Base-by-base conservation (phyloP, 1,140 invertebrate species). In the Hydropsyche tenuis region DNA sequence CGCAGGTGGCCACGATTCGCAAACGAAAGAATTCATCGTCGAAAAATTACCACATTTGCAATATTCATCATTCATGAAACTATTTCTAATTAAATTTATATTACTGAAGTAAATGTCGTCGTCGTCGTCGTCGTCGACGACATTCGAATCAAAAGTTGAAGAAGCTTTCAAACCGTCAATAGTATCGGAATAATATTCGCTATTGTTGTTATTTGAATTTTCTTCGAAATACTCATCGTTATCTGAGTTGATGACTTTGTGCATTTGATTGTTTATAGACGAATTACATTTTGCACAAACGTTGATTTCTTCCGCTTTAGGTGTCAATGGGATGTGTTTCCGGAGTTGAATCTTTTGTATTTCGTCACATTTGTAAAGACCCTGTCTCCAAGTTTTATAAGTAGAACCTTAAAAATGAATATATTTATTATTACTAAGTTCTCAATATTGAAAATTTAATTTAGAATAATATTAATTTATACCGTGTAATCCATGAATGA, bases 311-410 rank as follows among this genome's bases (percentile, higher is more conserved):
- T 37, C 22, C 14, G 43, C 46, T 46, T 25, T 45, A 62, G 16
- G 22, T 0, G n/a, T 1, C n/a, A 63, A 16, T 11, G 68, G 37
- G 11, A 69, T 18, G 22, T 79, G 76, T 25, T 73, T 60, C 60
- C 81, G 74, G 48, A 84, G 69, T 9, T 80, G 77, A 0, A 82
- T 76, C 72, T 79, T 82, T 14, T 80, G 77, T 0, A 81, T 81
- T 27, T 80, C 78, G 42, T 60, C 25, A 42, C 46, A 42, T 64
- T 80, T 79, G 70, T 85, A 84, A 69, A 84, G 83, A 5, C 85
- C 85, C 79, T 86, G 85, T 20, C 84, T 76, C 85, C 85, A 86
- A 0, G 85, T 86, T 70, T 85, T 86, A 0, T 79, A 81, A 4
- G 84, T 79, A 5, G 84, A 86, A 14, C 85, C 85, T 86, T 78